These are phyloP conservation scores for Iphiclides podalirius DNA, from an alignment of 2,888 invertebrate species.

Conservation along the genomic window DNA sequence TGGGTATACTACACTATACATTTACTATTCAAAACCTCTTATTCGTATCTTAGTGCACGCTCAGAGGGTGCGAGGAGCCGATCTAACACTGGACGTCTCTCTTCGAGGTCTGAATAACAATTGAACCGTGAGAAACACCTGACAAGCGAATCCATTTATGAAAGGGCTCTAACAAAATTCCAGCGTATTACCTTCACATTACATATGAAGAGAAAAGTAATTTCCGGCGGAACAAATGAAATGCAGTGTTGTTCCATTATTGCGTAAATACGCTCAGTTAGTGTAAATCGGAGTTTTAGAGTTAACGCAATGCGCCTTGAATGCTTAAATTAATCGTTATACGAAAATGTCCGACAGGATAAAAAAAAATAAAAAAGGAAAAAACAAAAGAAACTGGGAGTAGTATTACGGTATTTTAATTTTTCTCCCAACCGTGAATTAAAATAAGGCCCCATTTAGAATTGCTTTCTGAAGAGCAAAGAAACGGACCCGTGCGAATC, in stretches of 20 bases:
- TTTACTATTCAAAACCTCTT: too few relatives aligned
- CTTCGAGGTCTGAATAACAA: slow-evolving; percentile 66
- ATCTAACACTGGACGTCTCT: slow-evolving; percentile 41
- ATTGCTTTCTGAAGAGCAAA: slow-evolving; percentile 30
- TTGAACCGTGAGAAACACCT: slow-evolving; percentile 66
- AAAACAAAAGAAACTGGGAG: not conserved
- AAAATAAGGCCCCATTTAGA: slow-evolving; percentile 16
- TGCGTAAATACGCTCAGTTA: too few relatives aligned
- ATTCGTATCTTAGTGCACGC: too few relatives aligned
- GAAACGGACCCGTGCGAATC: slow-evolving; percentile 49
- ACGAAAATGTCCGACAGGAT: not conserved
- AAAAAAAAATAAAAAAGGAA: not conserved
- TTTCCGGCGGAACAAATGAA: too few relatives aligned
- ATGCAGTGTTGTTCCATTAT: too few relatives aligned
- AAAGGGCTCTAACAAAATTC: slow-evolving; percentile 52
- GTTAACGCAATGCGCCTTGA: too few relatives aligned
- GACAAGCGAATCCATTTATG: slow-evolving; percentile 59
- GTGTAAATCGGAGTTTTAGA: too few relatives aligned
- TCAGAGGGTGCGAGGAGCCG: slow-evolving; percentile 20
- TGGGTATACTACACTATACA: too few relatives aligned
- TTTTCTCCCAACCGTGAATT: not conserved
- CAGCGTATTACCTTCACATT: slow-evolving; percentile 45
- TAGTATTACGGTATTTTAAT: slow-evolving; percentile 1
- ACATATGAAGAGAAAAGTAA: too few relatives aligned
- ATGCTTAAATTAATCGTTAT: not conserved